These are phyloP conservation scores for Eupithecia exiguata DNA, from an alignment of 2,888 invertebrate species.

Conservation along the genomic window DNA sequence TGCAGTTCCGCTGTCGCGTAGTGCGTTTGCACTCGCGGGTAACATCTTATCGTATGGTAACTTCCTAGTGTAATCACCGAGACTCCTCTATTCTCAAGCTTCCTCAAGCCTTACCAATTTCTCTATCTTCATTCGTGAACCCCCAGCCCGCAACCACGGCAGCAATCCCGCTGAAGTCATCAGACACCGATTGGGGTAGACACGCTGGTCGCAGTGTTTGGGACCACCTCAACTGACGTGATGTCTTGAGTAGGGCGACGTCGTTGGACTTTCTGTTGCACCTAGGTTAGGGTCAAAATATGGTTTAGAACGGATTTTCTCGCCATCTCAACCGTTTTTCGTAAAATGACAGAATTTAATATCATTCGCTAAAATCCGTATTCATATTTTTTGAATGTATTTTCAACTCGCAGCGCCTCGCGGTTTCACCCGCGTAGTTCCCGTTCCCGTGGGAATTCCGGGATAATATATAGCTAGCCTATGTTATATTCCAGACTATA, in stretches of 20 bases:
- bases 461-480: too few relatives aligned
- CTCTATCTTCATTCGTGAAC: constrained; percentile 90
- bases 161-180: constrained; percentile 81
- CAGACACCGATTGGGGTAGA: constrained; percentile 83
- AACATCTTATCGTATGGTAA: background rate
- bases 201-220: constrained; percentile 90
- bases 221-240: constrained; percentile 86
- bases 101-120: constrained; percentile 76
- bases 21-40: too few relatives aligned
- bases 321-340: background rate
- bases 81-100: background rate
- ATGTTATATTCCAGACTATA: too few relatives aligned
- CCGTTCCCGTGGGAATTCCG: too few relatives aligned
- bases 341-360: too few relatives aligned
- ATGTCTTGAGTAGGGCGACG: constrained; percentile 89
- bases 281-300: constrained; percentile 45
- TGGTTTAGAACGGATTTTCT: background rate
- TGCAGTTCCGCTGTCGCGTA: too few relatives aligned
- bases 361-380: too few relatives aligned
- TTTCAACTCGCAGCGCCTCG: too few relatives aligned
- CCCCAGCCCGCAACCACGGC: constrained; percentile 95
- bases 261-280: constrained; percentile 80
- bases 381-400: too few relatives aligned
- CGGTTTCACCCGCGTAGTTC: too few relatives aligned
- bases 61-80: too few relatives aligned